Base-by-base conservation (phyloP, 2,797 vertebrate genomes). In the Apogon hyalosoma region DNA sequence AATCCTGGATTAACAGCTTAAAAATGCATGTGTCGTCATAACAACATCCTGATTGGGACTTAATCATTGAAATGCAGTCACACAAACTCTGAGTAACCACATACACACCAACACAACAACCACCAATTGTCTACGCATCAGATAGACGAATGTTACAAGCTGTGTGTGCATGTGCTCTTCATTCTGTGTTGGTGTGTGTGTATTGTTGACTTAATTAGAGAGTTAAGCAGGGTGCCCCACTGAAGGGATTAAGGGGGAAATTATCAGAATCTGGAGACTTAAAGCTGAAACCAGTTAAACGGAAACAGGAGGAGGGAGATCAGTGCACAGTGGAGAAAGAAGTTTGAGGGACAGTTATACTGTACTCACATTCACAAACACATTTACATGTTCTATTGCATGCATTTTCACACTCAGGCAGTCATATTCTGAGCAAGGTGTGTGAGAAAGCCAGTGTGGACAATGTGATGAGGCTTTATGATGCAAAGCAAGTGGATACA, bases 1-100 rank as follows among this genome's bases (percentile, higher is more conserved):
- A 92, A 92, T 91, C 90, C 84, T 67, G 86, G 87, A 92, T 93
- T 92, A 92, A 85, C 83, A 86, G 67, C 86, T 90, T 88, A 83
- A 84, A 86, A 90, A 87, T 80, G 83, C 79, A 83, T 62, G 76
- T 79, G 89, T 92, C 69, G 84, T 89, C 80, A 82, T 75, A 88
- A 89, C 83, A 88, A 89, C 87, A 74, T 73, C 80, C 80, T 88
- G 84, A 92, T 89, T 84, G 84, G 80, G 75, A 82, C 62, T 80
- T 87, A 88, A 84, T 90, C 84, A 82, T 75, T 66, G 18, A 82
- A 86, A 86, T 76, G 64, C 71, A 66, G 46, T 68, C 65, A 73
- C 63, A 72, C 75, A 73, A 42, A 49, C 51, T 42, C 53, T 48
- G 42, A 19, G 8, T 18, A 54, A 9, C 11, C 40, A 15, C 3